Percentiles rank a stretch among this genome's conserved stretches.
These are phyloP conservation scores for Drosophila albomicans DNA, from an alignment of 1,140 invertebrate species.

Conservation along the genomic window DNA sequence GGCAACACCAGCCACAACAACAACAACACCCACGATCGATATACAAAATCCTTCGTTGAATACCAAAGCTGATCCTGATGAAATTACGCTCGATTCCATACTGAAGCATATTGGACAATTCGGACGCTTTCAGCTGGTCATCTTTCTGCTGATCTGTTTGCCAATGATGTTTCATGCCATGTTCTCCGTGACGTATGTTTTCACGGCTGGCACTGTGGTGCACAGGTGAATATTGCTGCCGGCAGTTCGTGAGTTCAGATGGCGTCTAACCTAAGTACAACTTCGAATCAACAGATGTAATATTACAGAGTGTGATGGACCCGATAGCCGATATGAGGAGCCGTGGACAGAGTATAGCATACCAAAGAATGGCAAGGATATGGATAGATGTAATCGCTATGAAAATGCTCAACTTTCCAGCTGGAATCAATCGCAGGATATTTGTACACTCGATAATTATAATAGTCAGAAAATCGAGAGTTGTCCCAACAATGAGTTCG, in stretches of 20 bases:
- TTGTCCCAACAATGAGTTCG: slow-evolving; percentile 67
- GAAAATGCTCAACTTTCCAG: slow-evolving; percentile 47
- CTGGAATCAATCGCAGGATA: slow-evolving; percentile 34
- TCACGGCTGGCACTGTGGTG: slow-evolving; percentile 86
- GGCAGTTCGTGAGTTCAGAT: slow-evolving; percentile 8
- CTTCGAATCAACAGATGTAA: slow-evolving; percentile 86
- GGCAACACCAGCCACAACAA: slow-evolving; percentile 9
- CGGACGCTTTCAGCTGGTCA: slow-evolving; percentile 86
- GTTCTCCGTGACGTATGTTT: slow-evolving; percentile 86
- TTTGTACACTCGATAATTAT: slow-evolving; percentile 85
- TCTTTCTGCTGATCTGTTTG: slow-evolving; percentile 86
- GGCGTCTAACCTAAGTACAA: neutral
- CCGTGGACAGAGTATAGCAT: slow-evolving; percentile 86
- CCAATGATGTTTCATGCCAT: slow-evolving; percentile 86
- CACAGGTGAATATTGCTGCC: slow-evolving; percentile 85
- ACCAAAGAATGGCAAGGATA: slow-evolving; percentile 84
- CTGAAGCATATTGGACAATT: slow-evolving; percentile 86
- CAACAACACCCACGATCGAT: slow-evolving; percentile 3
- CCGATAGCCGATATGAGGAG: slow-evolving; percentile 84
- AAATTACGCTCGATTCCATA: slow-evolving; percentile 79
- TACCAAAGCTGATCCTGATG: slow-evolving; percentile 60
- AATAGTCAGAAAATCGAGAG: slow-evolving; percentile 66
- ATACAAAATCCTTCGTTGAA: slow-evolving; percentile 13
- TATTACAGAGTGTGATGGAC: slow-evolving; percentile 87
- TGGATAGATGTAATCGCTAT: slow-evolving; percentile 86